Percentiles rank a stretch among this genome's conserved stretches.
Evolutionary conservation across 1,140 invertebrate genomes (phyloP).

Genomic region (Magallana angulata): DNA sequence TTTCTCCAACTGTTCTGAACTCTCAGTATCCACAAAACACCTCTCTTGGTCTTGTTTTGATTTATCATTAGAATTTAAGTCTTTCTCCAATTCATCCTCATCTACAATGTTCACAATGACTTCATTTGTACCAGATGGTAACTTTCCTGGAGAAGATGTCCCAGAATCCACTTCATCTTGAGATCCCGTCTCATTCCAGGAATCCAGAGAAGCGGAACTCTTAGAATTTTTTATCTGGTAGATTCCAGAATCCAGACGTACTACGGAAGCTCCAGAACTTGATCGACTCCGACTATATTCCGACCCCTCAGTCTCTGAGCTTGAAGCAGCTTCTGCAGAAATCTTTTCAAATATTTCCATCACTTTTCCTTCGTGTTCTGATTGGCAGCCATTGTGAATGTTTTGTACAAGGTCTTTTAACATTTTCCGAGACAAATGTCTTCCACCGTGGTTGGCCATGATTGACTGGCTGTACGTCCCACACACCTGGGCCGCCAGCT

Average conservation of each 20-base stretch:
- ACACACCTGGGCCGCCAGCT: constrained; percentile 40
- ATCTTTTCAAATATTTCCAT: constrained; percentile 11
- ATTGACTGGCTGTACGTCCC: constrained; percentile 44
- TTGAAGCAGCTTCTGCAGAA: not conserved
- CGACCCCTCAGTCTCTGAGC: constrained; percentile 17
- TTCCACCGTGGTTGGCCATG: constrained; percentile 30
- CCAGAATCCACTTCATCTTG: not conserved
- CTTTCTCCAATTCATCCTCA: not conserved
- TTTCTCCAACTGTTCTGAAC: not conserved
- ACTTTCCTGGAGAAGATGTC: not conserved
- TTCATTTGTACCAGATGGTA: not conserved
- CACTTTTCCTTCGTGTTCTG: constrained; percentile 22
- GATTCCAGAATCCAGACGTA: constrained; percentile 41
- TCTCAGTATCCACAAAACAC: not conserved
- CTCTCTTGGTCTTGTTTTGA: not conserved
- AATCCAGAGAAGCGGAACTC: constrained; percentile 20
- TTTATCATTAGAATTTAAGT: not conserved
- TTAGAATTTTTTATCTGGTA: constrained; percentile 21
- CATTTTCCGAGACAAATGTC: constrained; percentile 29
- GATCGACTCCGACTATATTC: constrained; percentile 52
- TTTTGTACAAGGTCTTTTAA: constrained; percentile 40
- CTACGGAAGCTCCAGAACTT: constrained; percentile 48
- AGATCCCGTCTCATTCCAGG: not conserved
- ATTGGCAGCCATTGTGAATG: constrained; percentile 27
- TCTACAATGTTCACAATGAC: not conserved